These are phyloP conservation scores for Pollicipes pollicipes DNA, from an alignment of 1,140 invertebrate species.

Conservation along the genomic window DNA sequence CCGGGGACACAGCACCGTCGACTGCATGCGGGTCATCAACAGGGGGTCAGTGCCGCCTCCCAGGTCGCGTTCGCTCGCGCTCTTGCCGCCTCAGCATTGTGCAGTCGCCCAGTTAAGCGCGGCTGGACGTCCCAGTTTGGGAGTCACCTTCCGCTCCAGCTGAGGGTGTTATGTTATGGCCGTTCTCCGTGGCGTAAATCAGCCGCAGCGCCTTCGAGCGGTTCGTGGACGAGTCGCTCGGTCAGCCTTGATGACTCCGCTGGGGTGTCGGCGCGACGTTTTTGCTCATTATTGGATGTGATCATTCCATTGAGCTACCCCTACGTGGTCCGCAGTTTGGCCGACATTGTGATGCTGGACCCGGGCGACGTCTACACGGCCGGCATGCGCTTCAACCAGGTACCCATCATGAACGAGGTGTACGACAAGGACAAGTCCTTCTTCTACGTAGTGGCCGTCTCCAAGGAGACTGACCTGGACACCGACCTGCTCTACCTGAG, in stretches of 20 bases:
- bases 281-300: too few relatives aligned
- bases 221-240: too few relatives aligned
- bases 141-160: too few relatives aligned
- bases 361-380: constrained; percentile 86
- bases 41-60: constrained; percentile 34
- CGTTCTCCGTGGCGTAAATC: too few relatives aligned
- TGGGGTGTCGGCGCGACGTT: too few relatives aligned
- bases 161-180: too few relatives aligned
- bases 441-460: constrained; percentile 88
- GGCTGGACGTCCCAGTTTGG: too few relatives aligned
- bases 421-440: constrained; percentile 65
- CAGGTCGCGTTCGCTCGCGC: too few relatives aligned
- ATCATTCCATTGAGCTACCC: constrained; percentile 3
- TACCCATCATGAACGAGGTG: constrained; percentile 76
- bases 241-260: too few relatives aligned
- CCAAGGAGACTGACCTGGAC: constrained; percentile 64
- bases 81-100: too few relatives aligned
- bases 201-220: too few relatives aligned
- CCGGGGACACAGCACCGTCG: constrained; percentile 60
- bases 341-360: constrained; percentile 79
- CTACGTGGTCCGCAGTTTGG: constrained; percentile 29
- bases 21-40: constrained; percentile 71
- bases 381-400: constrained; percentile 53
- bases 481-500: constrained; percentile 76
- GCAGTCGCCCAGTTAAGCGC: too few relatives aligned